A percentile compares a stretch with the other conserved stretches of the same genome.
These are phyloP conservation scores for Conus betulinus DNA, from an alignment of 1,140 invertebrate species.

Conservation along the genomic window DNA sequence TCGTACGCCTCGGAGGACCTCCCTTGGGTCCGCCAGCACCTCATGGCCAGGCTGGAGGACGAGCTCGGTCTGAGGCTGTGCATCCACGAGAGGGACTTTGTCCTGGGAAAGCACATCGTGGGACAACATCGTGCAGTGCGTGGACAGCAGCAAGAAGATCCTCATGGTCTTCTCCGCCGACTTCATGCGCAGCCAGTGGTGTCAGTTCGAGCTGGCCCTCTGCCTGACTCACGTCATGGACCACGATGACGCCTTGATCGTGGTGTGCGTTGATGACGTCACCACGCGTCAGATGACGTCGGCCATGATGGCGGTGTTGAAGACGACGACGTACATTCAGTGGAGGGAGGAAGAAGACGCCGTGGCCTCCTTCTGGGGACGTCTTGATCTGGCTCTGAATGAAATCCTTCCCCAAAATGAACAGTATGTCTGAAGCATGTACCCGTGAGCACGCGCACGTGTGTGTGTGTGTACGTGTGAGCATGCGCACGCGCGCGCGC, in stretches of 20 bases:
- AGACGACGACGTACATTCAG: conserved; percentile 37
- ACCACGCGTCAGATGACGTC: conserved; percentile 30
- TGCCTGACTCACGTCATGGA: conserved; percentile 41
- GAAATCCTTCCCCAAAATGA: neutral
- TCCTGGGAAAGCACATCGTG: conserved; percentile 51
- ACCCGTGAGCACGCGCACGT: neutral
- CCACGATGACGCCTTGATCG: conserved; percentile 32
- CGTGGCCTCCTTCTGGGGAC: conserved; percentile 25
- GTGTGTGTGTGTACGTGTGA: neutral
- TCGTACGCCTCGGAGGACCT: conserved; percentile 17
- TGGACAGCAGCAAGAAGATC: conserved; percentile 53
- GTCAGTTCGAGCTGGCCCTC: conserved; percentile 74
- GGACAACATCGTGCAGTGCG: conserved; percentile 58
- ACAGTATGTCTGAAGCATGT: neutral
- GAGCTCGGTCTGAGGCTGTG: conserved; percentile 49
- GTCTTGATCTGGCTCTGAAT: conserved; percentile 18
- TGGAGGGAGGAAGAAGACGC: conserved; percentile 16
- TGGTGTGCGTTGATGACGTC: conserved; percentile 45
- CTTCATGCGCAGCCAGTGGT: conserved; percentile 60
- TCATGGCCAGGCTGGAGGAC: conserved; percentile 16
- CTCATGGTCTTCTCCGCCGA: conserved; percentile 57
- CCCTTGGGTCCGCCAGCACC: neutral
- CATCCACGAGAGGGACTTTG: conserved; percentile 64
- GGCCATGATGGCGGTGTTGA: conserved; percentile 29
- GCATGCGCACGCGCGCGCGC: neutral